Conservation (phyloP, 2,113 vertebrate species). For the Hippocampus barbouri region DNA sequence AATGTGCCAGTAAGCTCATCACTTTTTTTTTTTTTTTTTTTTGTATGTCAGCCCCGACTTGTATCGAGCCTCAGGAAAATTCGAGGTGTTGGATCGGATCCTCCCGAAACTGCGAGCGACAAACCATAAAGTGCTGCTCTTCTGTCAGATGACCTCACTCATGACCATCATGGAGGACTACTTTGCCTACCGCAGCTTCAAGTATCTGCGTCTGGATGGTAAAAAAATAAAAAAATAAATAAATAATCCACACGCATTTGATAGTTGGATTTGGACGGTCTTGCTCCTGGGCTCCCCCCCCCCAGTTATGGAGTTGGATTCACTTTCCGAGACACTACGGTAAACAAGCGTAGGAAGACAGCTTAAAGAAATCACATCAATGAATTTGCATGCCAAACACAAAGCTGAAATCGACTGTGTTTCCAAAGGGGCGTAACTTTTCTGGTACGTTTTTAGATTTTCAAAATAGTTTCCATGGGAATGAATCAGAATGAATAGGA, state of each 20-base stretch:
- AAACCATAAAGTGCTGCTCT: constrained; percentile 96
- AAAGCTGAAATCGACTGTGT: neutral
- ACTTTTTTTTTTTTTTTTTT: neutral
- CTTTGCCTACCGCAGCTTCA: constrained; percentile 91
- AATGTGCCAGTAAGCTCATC: neutral
- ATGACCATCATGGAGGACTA: constrained; percentile 99
- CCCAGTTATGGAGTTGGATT: too few species aligned
- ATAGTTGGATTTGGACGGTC: neutral
- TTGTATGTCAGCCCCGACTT: constrained; percentile 71
- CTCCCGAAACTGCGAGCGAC: constrained; percentile 90
- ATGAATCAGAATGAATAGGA: neutral
- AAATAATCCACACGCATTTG: neutral
- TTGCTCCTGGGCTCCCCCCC: neutral
- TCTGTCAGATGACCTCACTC: constrained; percentile 97
- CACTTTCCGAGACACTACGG: too few species aligned
- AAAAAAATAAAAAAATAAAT: constrained; percentile 38
- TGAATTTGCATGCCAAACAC: neutral
- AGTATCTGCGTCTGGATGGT: constrained; percentile 96
- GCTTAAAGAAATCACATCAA: too few species aligned
- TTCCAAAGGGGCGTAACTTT: neutral
- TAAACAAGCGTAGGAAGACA: too few species aligned
- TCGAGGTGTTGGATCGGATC: constrained; percentile 93
- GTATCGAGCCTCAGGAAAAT: constrained; percentile 94
- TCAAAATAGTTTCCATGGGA: neutral
- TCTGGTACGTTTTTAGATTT: neutral